Base-by-base conservation (phyloP, 2,113 vertebrate species). In the Hyaena hyaena region DNA sequence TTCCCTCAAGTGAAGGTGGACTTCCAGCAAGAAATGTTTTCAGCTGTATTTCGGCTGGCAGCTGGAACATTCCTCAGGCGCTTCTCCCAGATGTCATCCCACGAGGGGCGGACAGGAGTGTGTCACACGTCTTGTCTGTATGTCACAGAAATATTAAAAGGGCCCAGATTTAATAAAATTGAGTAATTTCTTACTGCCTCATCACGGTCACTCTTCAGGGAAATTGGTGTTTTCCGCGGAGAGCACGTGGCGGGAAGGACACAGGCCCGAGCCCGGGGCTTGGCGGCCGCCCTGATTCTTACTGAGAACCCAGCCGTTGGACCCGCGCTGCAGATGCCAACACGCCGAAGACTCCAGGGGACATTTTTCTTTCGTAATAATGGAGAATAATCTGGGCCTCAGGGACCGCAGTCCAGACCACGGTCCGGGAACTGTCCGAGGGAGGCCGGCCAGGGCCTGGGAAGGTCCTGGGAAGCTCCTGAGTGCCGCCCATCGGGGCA, bases 61-160 rank as follows among this genome's bases (percentile, higher is more conserved):
- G 35, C 58, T 5, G 7, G 10, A 15, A 10, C 12, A 1, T 0
- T 1, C 63, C 11, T 23, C 4, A 15, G 0, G 0, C 23, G 66
- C 23, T 28, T 21, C 19, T 83, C 31, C 31, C 0, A 2, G 0
- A 8, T 31, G 1, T 19, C 33, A 7, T 16, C 43, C 7, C 11
- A 4, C 58, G n/a, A 7, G 53, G 16, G 11, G 2, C 0, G 23
- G 53, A 21, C 55, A 3, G 50, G 58, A n/a, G 28, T 16, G 4
- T 5, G 28, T 31, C 12, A 65, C 63, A 12, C 63, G 4, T 0
- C 0, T 0, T 10, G 48, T 5, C 3, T 7, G 4, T 26, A 1
- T 26, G 23, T n/a, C 74, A 12, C 16, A 9, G 16, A 28, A 45
- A 7, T n/a, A 7, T 26, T 48, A 19, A 16, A 53, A 19, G 65